Evolutionary conservation across 2,113 vertebrate genomes (phyloP), one percentile per base, ranked within the genome.

Genomic region (Porphyrio hochstetteri): DNA sequence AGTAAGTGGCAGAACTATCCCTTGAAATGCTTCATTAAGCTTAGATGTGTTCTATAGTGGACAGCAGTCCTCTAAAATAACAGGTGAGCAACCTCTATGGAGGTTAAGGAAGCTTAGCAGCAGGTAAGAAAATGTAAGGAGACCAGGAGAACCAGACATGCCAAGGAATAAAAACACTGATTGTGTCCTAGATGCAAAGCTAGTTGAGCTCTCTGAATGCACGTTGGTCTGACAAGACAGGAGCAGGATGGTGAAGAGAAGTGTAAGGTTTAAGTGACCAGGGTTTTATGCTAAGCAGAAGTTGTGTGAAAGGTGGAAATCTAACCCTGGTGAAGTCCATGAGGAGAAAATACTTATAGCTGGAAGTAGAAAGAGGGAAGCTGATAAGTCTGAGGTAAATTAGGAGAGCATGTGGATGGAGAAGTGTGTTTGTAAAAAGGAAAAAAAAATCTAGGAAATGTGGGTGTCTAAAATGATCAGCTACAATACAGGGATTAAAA

Each of bases 71-170:
- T 67, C n/a, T 27, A 53, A 28, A 88, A 18, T 28, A 57, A 57
- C 16, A 17, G 0, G 0, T 44, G 31, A 21, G 4, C 36, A 16
- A 10, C 40, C 6, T 40, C 5, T 29, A 7, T 52, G 46, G 57
- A 80, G 42, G 52, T 72, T 76, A 38, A 24, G 31, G 38, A 85
- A 59, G 55, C 13, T 69, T 74, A 59, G 23, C 50, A 67, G 29
- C 27, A 50, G 35, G 23, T 81, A 12, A 65, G 27, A 60, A 75
- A 90, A 83, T 10, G 6, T 55, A 23, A 60, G 21, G 35, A 63
- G 33, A 55, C 15, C 55, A 63, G 29, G 69, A 84, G 60, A 10
- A 33, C 11, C 25, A 28, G 28, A 36, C 16, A 0, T 65, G 38
- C 33, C 25, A 68, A 81, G 56, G 46, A 70, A 59, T 77, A 50